phyloP scores from a whole-genome alignment of 2,888 invertebrate species.

The Atrina japonica region DNA sequence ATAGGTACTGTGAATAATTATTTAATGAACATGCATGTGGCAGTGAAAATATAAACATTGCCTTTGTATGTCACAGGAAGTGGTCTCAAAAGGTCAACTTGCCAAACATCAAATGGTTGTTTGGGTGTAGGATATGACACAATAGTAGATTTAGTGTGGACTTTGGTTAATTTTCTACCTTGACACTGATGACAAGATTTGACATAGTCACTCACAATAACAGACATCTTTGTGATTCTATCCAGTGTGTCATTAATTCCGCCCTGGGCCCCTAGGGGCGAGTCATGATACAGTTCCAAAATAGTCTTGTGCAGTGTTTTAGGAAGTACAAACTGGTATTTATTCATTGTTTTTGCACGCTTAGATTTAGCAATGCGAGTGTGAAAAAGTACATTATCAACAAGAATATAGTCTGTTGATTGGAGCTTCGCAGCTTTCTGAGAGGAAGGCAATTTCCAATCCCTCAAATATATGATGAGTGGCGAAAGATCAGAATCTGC shows the following conservation, averaged over 20 bases:
- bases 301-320: constrained; percentile 23
- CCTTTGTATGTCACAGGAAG: constrained; percentile 25
- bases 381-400: constrained; percentile 41
- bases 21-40: too few relatives aligned
- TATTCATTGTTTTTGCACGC: constrained; percentile 19
- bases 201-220: constrained; percentile 36
- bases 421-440: constrained; percentile 39
- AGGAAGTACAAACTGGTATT: constrained; percentile 38
- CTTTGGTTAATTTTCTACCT: constrained; percentile 28
- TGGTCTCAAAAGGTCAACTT: constrained; percentile 49
- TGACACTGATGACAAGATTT: constrained; percentile 34
- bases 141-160: constrained; percentile 5
- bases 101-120: constrained; percentile 47
- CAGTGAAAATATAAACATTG: constrained; percentile 32
- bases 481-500: not conserved
- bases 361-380: constrained; percentile 27
- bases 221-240: constrained; percentile 22
- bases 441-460: constrained; percentile 33
- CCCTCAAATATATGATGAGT: constrained; percentile 23
- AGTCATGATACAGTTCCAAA: constrained; percentile 42
- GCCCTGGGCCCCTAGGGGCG: constrained; percentile 42
- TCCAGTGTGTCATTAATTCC: constrained; percentile 47
- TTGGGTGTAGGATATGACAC: constrained; percentile 27
- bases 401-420: constrained; percentile 40
- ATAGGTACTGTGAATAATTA: too few relatives aligned